Evolutionary conservation across 2,888 invertebrate species (phyloP), one percentile per base, ranked within the genome.

Genomic region (Lomographa bimaculata): DNA sequence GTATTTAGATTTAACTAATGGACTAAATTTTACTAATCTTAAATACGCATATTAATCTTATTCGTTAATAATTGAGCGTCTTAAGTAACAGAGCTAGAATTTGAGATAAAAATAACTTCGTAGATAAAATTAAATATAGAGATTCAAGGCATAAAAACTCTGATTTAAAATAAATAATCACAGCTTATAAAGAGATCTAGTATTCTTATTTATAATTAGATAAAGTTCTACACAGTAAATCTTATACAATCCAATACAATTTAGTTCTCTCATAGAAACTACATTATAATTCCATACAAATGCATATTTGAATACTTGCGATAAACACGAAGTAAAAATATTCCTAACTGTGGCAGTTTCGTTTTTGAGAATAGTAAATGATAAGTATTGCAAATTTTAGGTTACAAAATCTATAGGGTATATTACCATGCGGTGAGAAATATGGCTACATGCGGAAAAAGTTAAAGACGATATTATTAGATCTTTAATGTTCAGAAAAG

Each of bases 331-430:
- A 65, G 55, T 77, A 64, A 71, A 79, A 10, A 48, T 83, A 80
- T 79, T 84, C 79, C 79, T 81, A 63, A 73, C 71, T 60, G 66
- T 81, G 82, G 83, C 84, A 84, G 84, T 82, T 70, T 62, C 62
- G 71, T 74, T 70, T 50, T 55, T 53, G 50, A 18, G 46, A 64
- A 50, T 69, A 56, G 64, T 66, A 60, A 50, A 57, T 50, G 61
- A n/a, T n/a, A n/a, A n/a, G n/a, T 71, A 71, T 64, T 60, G 57
- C 67, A 66, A 38, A 25, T 28, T 9, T 34, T 46, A 46, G 9
- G 25, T 40, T 32, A 38, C 4, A 17, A 20, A 25, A 41, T 32
- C 50, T 14, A 19, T 34, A 24, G 23, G 12, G 10, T 7, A 18
- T 24, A 14, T 14, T 14, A 14, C 14, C n/a, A n/a, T n/a, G n/a